Base-by-base conservation (phyloP, 2,888 invertebrate species). In the Lepidonotus clava region DNA sequence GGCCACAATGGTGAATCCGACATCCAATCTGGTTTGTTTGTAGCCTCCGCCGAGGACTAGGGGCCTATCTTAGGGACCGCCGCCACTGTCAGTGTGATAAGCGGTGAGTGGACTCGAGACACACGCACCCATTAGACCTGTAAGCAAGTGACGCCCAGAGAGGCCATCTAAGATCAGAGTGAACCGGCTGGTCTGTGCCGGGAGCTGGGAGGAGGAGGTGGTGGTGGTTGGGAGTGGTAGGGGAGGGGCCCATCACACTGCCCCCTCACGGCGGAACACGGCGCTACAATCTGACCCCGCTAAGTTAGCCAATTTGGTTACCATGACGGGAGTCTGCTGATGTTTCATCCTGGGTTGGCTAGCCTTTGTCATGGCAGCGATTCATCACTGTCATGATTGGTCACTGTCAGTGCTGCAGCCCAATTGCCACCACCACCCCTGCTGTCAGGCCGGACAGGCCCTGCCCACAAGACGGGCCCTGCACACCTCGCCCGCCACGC, bases 341-440 rank as follows among this genome's bases (percentile, higher is more conserved):
- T 80, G 80, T 80, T 80, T 80, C 80, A 80, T 80, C 80, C 80
- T 46, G 80, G 80, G 80, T 28, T 51, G 80, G 24, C 80, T 80
- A 80, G 80, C 80, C 80, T 80, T 80, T 80, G 80, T 80, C 80
- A 80, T 51, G 80, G 24, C 80, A 46, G 46, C 80, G 80, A 80
- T 80, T 80, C 80, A 80, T 80, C 80, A 80, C 80, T 80, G 80
- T 80, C 80, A 80, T 28, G 28, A 41, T 41, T 80, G 80, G 80
- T 51, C 80, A 80, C 41, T 80, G 80, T 80, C 80, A 80, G 41
- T 80, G 28, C 34, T 5, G 38, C 40, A 6, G 38, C 77, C 21
- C 11, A 51, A 51, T 14, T 51, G 51, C 11, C 21, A 11, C 51
- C 51, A 21, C 11, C 14, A 11, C 11, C 14, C 51, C 21, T 51